Base-by-base conservation (phyloP, 2,888 invertebrate species). In the Hyles lineata region DNA sequence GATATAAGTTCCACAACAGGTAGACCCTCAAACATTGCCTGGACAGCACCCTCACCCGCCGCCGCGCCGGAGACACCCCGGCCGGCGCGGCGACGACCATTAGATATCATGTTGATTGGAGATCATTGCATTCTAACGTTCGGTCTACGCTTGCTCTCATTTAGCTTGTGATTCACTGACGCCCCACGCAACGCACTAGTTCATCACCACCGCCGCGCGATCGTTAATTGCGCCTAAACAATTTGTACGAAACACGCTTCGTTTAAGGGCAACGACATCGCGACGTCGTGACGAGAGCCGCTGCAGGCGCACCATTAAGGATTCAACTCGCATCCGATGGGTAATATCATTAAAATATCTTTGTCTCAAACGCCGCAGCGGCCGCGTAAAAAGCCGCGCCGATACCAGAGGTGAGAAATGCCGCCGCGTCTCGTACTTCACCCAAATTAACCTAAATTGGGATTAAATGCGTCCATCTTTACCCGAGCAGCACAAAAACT, bases 1-100 rank as follows among this genome's bases (percentile, higher is more conserved):
- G 98, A 95, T 98, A 98, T 96, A 98, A 98, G 95, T 98, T 98
- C 96, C 98, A 98, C 95, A 98, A 98, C 97, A 98, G 98, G 98
- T 94, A 94, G 91, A 88, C 82, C 72, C 87, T 83, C 79, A 80
- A 79, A 82, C 85, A 88, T 86, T 87, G 88, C 87, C 87, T 86
- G 86, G 87, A 83, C 80, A 78, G 73, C 80, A 80, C 79, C 81
- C 81, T 78, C 79, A 81, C 81, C n/a, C 79, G 83, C 85, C 82
- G 85, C 86, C 83, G 86, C 85, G 83, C 83, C 87, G 83, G 85
- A 82, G 76, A 11, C 80, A 79, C 74, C 59, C 59, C 80, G 80
- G 81, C 86, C 87, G 84, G 82, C 82, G 85, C 88, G 86, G 85
- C 81, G 85, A 86, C 82, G 74, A 76, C 74, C 79, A 81, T 82